Evolutionary conservation across 2,888 invertebrate species (phyloP).

Genomic region (Dorcus hopei): DNA sequence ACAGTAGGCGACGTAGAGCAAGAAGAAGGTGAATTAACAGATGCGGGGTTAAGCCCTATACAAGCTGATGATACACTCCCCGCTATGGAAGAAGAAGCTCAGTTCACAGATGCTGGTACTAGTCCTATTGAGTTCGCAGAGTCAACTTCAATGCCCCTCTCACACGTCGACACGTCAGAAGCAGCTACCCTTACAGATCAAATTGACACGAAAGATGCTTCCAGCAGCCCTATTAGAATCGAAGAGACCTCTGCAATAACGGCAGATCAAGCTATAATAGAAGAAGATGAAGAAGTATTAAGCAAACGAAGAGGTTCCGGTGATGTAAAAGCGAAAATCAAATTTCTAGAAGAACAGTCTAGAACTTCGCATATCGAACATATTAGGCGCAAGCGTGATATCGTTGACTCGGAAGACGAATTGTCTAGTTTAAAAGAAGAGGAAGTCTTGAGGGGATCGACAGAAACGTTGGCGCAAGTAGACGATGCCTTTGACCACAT

Average conservation of each 20-base stretch:
- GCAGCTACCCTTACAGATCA: conserved; percentile 53
- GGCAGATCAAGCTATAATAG: conserved; percentile 23
- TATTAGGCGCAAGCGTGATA: conserved; percentile 38
- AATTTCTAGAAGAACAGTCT: conserved; percentile 53
- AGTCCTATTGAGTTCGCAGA: conserved; percentile 54
- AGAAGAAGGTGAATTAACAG: conserved; percentile 55
- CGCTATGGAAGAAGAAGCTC: conserved; percentile 44
- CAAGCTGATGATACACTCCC: conserved; percentile 51
- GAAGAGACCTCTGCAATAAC: conserved; percentile 6
- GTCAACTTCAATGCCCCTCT: conserved; percentile 43
- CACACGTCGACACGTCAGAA: conserved; percentile 53
- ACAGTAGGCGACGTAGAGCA: conserved; percentile 44
- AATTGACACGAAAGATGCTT: conserved; percentile 54
- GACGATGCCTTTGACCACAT: conserved; percentile 34
- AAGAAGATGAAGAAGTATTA: conserved; percentile 47
- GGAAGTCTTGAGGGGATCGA: conserved; percentile 42
- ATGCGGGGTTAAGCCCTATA: conserved; percentile 56
- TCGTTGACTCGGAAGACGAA: conserved; percentile 48
- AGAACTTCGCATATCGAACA: conserved; percentile 42
- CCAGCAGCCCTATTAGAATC: conserved; percentile 52
- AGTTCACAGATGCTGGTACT: conserved; percentile 51
- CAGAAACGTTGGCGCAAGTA: conserved; percentile 46
- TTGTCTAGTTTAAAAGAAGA: conserved; percentile 49
- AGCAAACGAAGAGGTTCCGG: conserved; percentile 48
- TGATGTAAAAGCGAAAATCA: conserved; percentile 57